phyloP scores from a whole-genome alignment of 2,113 vertebrate genomes.

The Solea senegalensis region DNA sequence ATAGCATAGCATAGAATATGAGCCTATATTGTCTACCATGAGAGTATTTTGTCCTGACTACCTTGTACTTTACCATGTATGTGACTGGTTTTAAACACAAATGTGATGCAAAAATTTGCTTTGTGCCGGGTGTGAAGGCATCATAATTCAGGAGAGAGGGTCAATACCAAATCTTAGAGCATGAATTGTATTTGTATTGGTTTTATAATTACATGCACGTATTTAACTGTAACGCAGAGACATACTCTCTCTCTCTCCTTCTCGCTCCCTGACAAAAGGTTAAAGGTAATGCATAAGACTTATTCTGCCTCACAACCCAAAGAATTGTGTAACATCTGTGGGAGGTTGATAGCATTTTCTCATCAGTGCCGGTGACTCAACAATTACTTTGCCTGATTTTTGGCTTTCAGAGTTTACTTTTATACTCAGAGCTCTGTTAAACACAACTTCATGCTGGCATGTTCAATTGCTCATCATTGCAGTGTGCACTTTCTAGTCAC shows the following conservation, averaged over 20 bases:
- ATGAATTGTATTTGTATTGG: no score
- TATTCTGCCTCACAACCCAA: constrained; percentile 15
- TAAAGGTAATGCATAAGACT: constrained; percentile 27
- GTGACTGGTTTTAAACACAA: no score
- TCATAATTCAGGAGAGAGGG: no score
- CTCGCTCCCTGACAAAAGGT: neutral
- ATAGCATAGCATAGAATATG: no score
- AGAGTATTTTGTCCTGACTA: no score
- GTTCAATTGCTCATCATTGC: constrained; percentile 39
- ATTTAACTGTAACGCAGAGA: no score
- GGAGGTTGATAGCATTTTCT: constrained; percentile 41
- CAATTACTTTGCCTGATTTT: constrained; percentile 21
- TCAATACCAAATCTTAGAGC: no score
- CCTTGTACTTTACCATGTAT: no score
- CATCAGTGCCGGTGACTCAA: constrained; percentile 50
- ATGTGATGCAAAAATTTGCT: no score
- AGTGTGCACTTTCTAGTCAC: neutral
- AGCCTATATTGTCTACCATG: no score
- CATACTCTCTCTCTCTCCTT: neutral
- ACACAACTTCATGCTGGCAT: constrained; percentile 20
- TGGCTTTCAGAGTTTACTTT: constrained; percentile 37
- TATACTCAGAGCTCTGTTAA: constrained; percentile 24
- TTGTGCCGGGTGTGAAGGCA: no score
- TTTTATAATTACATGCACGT: no score
- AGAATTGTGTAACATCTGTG: constrained; percentile 20